These are phyloP conservation scores for Aporophyla nigra DNA, from an alignment of 2,888 invertebrate genomes.

Conservation along the genomic window DNA sequence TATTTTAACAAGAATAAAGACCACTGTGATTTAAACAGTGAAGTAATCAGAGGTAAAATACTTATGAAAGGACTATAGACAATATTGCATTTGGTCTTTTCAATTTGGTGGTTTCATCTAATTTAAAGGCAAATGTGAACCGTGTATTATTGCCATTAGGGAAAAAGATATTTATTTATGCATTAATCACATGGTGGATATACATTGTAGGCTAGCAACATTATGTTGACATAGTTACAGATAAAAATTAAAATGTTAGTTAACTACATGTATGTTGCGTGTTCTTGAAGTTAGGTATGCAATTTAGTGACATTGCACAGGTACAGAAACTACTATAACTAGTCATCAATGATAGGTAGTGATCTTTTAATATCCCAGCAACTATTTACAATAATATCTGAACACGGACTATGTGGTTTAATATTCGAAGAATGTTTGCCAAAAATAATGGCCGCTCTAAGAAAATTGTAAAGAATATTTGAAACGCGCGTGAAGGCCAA, in stretches of 20 bases:
- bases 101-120: not conserved
- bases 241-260: slow-evolving; percentile 13
- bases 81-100: not conserved
- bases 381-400: not conserved
- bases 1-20: not conserved
- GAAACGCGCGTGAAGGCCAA: too few relatives aligned
- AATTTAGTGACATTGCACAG: not conserved
- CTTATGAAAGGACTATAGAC: not conserved
- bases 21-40: not conserved
- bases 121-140: slow-evolving; percentile 14
- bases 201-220: slow-evolving; percentile 14
- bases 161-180: slow-evolving; percentile 10
- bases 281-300: not conserved
- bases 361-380: not conserved
- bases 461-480: not conserved
- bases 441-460: slow-evolving; percentile 3
- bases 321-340: too few relatives aligned
- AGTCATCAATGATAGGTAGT: too few relatives aligned
- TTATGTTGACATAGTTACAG: slow-evolving; percentile 14
- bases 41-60: not conserved
- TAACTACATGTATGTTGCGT: not conserved
- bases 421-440: not conserved
- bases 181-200: slow-evolving; percentile 20
- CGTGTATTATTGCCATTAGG: slow-evolving; percentile 7
- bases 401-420: not conserved